Conservation (phyloP, 2,797 vertebrate species). For the Pseudochaenichthys georgianus region DNA sequence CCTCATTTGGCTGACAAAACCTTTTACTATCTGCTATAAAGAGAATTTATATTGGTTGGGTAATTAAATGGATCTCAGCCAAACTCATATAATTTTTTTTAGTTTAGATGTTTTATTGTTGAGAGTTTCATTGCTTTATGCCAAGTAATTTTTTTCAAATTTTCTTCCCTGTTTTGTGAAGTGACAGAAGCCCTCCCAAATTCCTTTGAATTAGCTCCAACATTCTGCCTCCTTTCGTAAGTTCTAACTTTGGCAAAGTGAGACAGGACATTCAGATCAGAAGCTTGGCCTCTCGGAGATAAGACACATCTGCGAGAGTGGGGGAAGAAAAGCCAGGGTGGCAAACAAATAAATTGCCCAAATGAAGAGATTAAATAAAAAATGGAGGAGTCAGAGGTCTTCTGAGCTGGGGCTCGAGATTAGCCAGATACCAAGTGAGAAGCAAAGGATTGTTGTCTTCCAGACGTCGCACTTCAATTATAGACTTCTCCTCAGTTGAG, state of each 20-base stretch:
- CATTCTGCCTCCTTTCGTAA: conserved; percentile 54
- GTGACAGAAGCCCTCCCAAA: conserved; percentile 48
- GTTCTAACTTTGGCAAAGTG: conserved; percentile 64
- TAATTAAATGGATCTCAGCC: conserved; percentile 28
- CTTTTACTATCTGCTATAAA: conserved; percentile 54
- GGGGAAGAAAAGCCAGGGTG: conserved; percentile 46
- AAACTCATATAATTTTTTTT: conserved; percentile 27
- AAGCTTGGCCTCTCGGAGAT: conserved; percentile 61
- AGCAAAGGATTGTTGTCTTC: conserved; percentile 65
- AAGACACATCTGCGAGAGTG: conserved; percentile 67
- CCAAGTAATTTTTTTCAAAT: conserved; percentile 14
- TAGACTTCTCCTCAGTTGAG: conserved; percentile 44
- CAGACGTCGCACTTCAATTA: conserved; percentile 64
- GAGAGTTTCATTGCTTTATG: conserved; percentile 8
- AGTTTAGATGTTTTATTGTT: conserved; percentile 16
- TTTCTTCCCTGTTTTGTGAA: conserved; percentile 28
- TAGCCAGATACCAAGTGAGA: conserved; percentile 73
- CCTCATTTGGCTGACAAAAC: conserved; percentile 51
- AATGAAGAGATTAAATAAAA: conserved; percentile 65
- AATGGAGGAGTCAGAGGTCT: conserved; percentile 68
- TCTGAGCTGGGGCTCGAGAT: conserved; percentile 72
- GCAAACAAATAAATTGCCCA: conserved; percentile 59
- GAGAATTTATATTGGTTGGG: conserved; percentile 39
- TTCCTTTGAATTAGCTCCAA: conserved; percentile 51
- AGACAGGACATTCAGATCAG: conserved; percentile 48